Evolutionary conservation across 35 echinoderm and acorn worm genomes (phyloP).

Genomic region (Apostichopus parvimensis): DNA sequence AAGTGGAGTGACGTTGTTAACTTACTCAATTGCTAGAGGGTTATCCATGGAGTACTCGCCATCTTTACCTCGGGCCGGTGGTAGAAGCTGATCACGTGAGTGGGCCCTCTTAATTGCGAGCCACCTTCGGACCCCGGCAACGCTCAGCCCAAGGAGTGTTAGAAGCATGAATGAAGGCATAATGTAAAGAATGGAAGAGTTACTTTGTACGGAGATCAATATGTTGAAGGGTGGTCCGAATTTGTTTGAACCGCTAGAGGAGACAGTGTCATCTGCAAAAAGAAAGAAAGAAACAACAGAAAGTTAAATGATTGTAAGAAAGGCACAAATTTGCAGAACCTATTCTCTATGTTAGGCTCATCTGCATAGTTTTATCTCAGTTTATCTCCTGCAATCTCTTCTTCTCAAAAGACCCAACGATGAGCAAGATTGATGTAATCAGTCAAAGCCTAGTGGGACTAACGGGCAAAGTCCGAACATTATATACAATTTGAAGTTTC

Average conservation of each 20-base stretch:
- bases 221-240: background rate
- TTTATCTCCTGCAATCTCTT: too few relatives aligned
- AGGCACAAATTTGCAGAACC: too few relatives aligned
- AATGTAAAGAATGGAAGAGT: slow-evolving; percentile 41
- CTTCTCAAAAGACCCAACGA: too few relatives aligned
- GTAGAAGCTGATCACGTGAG: slow-evolving; percentile 12
- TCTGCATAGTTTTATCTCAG: too few relatives aligned
- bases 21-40: slow-evolving; percentile 23
- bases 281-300: too few relatives aligned
- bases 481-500: too few relatives aligned
- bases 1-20: background rate
- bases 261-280: background rate
- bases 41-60: slow-evolving; percentile 8
- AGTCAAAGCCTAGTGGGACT: too few relatives aligned
- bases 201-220: slow-evolving; percentile 15
- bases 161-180: slow-evolving; percentile 28
- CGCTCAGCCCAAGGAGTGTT: background rate
- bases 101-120: background rate
- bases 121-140: slow-evolving; percentile 10
- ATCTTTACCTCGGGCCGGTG: background rate
- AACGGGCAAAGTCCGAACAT: too few relatives aligned
- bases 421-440: too few relatives aligned
- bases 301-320: too few relatives aligned
- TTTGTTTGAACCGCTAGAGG: background rate
- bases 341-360: too few relatives aligned